Evolutionary conservation across 2,113 vertebrate species (phyloP).

Genomic region (Aythya baeri): DNA sequence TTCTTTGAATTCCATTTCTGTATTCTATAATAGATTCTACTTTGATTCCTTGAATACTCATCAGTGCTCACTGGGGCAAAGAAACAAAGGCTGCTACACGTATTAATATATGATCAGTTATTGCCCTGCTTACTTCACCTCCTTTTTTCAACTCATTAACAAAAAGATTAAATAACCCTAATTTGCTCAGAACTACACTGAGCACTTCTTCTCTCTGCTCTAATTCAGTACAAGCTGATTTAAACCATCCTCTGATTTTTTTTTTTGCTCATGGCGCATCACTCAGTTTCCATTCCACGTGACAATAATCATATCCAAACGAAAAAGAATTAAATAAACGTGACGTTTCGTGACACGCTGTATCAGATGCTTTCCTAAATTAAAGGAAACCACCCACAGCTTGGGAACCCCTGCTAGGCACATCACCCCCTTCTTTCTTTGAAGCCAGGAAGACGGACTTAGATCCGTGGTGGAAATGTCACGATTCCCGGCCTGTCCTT

Average conservation of each 20-base stretch:
- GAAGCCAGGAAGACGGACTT: neutral
- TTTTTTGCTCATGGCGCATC: conserved; percentile 20
- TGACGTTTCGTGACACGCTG: conserved; percentile 44
- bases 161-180: neutral
- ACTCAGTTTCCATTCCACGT: conserved; percentile 47
- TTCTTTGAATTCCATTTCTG: neutral
- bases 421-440: conserved; percentile 51
- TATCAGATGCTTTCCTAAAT: conserved; percentile 63
- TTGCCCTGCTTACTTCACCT: neutral
- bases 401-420: conserved; percentile 39
- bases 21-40: neutral
- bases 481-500: neutral
- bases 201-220: neutral
- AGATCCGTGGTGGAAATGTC: neutral
- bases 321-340: conserved; percentile 56
- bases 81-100: neutral
- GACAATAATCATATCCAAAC: conserved; percentile 68
- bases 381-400: conserved; percentile 62
- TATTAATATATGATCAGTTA: neutral
- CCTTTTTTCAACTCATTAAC: neutral
- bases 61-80: neutral
- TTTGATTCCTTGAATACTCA: neutral
- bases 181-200: neutral
- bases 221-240: neutral
- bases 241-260: neutral